Base-by-base conservation (phyloP, 2,797 vertebrate species). In the Mycteria americana region DNA sequence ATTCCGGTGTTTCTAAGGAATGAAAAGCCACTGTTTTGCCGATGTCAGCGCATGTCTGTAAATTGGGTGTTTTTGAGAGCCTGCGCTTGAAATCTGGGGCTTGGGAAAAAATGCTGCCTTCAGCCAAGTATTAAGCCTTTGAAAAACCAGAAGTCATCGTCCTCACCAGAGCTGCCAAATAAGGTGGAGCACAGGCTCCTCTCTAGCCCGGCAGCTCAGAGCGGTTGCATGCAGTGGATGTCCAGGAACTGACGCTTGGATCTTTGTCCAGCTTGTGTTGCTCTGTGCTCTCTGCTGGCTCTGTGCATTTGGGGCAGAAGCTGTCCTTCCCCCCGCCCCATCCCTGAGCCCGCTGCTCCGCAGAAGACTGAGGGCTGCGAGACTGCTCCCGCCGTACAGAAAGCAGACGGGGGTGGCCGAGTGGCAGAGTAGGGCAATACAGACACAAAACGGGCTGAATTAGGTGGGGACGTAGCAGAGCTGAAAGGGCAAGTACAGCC, bases 321-420 rank as follows among this genome's bases (percentile, higher is more conserved):
- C 37, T 27, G 13, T 22, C 64, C 35, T 48, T 37, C 28, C 75
- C 45, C 2, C 35, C 4, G 4, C 33, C 43, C 0, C 0, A 8
- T 18, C 59, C 45, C 54, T 14, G 25, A n/a, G 45, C 19, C 43
- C 22, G 43, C 56, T 31, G 6, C 69, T 25, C 51, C 6, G 11
- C 15, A 6, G 37, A 22, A 31, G 18, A 5, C 8, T 21, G 1
- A 18, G 59, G 51, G 68, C 75, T 64, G 25, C 5, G n/a, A 12
- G 53, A 5, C 41, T 45, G 74, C 76, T 87, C 48, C 57, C 13
- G 2, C 35, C 13, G 0, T 3, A 4, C 3, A 8, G 53, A 9
- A n/a, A 24, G 13, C 0, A 10, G 53, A 4, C 1, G 2, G 43
- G 6, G 54, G 9, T 3, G 24, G 51, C 2, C 4, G 27, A 9